Percentiles rank a stretch among this genome's conserved stretches.
These are phyloP conservation scores for Nipponacmea schrenckii DNA, from an alignment of 2,888 invertebrate species.

Conservation along the genomic window DNA sequence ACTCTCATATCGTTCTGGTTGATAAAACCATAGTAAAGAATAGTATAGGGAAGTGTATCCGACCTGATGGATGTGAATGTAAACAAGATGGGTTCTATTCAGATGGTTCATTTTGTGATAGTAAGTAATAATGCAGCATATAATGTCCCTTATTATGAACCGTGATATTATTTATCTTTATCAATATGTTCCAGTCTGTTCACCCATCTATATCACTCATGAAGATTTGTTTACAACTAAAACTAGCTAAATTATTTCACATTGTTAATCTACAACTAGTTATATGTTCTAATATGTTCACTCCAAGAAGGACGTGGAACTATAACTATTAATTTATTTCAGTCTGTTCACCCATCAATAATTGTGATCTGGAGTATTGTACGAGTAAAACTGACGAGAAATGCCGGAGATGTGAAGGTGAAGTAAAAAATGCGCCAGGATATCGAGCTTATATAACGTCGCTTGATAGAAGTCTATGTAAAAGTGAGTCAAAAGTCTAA, in stretches of 20 bases:
- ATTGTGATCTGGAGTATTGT: conserved; percentile 27
- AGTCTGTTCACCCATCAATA: conserved; percentile 27
- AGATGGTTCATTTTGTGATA: conserved; percentile 30
- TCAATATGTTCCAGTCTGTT: too few species aligned
- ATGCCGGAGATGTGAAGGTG: conserved; percentile 24
- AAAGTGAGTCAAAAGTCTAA: conserved; percentile 23
- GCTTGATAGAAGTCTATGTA: conserved; percentile 17
- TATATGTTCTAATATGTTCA: too few species aligned
- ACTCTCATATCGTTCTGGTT: conserved; percentile 19
- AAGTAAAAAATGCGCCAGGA: conserved; percentile 13
- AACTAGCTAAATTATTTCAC: too few species aligned
- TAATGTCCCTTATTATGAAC: too few species aligned
- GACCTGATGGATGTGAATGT: conserved; percentile 28
- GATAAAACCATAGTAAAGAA: background rate
- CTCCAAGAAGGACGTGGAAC: too few species aligned
- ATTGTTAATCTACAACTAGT: too few species aligned
- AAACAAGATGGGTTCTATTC: conserved; percentile 36
- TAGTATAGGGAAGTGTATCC: conserved; percentile 31
- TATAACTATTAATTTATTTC: background rate
- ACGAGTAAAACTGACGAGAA: conserved; percentile 19
- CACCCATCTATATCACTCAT: too few species aligned
- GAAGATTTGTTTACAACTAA: too few species aligned
- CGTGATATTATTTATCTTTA: too few species aligned
- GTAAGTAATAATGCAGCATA: conserved; percentile 31
- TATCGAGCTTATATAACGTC: conserved; percentile 21